These are phyloP conservation scores for Caenorhabditis doughertyi DNA, from an alignment of 2,888 invertebrate genomes.

Conservation along the genomic window DNA sequence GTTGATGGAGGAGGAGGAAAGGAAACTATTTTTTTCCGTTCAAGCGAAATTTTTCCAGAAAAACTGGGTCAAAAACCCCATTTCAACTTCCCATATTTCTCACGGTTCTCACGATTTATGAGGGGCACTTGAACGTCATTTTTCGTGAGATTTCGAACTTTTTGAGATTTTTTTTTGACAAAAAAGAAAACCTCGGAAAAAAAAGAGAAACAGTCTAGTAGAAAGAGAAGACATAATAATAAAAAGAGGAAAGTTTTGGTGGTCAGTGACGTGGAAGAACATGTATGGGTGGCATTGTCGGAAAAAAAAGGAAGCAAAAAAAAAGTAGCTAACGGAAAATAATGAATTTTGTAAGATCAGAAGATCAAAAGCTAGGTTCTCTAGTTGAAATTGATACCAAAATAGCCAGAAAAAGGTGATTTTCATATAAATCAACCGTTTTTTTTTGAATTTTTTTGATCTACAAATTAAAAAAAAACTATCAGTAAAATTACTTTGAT, in stretches of 20 bases:
- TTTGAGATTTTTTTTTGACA: neutral
- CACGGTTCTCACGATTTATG: neutral
- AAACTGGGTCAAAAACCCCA: too few relatives aligned
- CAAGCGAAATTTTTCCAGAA: neutral
- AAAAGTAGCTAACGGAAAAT: too few relatives aligned
- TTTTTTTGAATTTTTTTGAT: too few relatives aligned
- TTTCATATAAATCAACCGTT: too few relatives aligned
- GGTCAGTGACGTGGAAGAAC: slow-evolving; percentile 13
- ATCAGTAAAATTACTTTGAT: neutral
- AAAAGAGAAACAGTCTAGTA: slow-evolving; percentile 2
- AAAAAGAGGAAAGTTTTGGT: slow-evolving; percentile 1
- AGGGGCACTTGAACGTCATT: neutral
- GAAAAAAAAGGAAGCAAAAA: too few relatives aligned
- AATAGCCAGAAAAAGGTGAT: too few relatives aligned
- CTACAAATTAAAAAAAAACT: neutral
- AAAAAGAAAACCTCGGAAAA: neutral
- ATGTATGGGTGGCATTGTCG: neutral
- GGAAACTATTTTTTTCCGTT: neutral
- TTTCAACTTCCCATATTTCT: neutral
- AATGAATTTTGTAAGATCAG: too few relatives aligned
- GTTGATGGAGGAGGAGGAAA: too few relatives aligned
- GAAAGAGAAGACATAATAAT: slow-evolving; percentile 1
- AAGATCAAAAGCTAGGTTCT: too few relatives aligned
- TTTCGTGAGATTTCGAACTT: neutral
- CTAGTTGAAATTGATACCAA: too few relatives aligned